A percentile compares a stretch with the other conserved stretches of the same genome.
Evolutionary conservation across 2,888 invertebrate species (phyloP).

Genomic region (Orgyia antiqua): DNA sequence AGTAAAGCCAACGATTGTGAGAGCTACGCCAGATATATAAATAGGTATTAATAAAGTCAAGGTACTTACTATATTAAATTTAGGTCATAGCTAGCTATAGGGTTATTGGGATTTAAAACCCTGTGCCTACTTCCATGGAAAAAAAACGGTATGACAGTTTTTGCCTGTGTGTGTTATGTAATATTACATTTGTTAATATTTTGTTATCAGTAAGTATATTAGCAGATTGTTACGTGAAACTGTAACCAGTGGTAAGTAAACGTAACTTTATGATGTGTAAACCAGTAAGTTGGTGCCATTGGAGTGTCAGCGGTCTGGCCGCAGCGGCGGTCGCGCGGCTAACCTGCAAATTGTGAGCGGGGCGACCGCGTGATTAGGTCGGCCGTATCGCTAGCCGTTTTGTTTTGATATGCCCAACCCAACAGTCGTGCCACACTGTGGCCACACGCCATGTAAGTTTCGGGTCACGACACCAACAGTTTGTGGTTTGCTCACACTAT

Average conservation of each 20-base stretch:
- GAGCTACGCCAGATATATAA: too few relatives aligned
- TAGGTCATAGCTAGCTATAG: too few relatives aligned
- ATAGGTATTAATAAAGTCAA: too few relatives aligned
- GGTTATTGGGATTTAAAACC: too few relatives aligned
- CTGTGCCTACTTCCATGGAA: too few relatives aligned
- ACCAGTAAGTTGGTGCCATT: slow-evolving; percentile 12
- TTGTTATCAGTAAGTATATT: too few relatives aligned
- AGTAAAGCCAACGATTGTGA: too few relatives aligned
- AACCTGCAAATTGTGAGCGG: slow-evolving; percentile 54
- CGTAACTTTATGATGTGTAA: slow-evolving; percentile 23
- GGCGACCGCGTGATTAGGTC: slow-evolving; percentile 52
- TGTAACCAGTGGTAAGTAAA: slow-evolving; percentile 19
- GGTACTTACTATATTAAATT: too few relatives aligned
- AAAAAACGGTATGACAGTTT: too few relatives aligned
- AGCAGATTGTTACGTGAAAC: too few relatives aligned
- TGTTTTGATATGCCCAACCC: slow-evolving; percentile 47
- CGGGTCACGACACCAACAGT: slow-evolving; percentile 42
- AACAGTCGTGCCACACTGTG: slow-evolving; percentile 25
- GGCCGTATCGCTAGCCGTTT: slow-evolving; percentile 39
- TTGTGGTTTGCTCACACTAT: slow-evolving; percentile 40
- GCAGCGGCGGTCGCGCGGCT: slow-evolving; percentile 41
- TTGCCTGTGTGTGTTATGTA: too few relatives aligned
- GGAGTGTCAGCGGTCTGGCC: slow-evolving; percentile 18
- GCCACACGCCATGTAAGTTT: slow-evolving; percentile 38
- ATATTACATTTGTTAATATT: too few relatives aligned